Percentiles rank a stretch among this genome's conserved stretches.
Evolutionary conservation across 2,797 vertebrate genomes (phyloP).

Genomic region (Glossophaga mutica): DNA sequence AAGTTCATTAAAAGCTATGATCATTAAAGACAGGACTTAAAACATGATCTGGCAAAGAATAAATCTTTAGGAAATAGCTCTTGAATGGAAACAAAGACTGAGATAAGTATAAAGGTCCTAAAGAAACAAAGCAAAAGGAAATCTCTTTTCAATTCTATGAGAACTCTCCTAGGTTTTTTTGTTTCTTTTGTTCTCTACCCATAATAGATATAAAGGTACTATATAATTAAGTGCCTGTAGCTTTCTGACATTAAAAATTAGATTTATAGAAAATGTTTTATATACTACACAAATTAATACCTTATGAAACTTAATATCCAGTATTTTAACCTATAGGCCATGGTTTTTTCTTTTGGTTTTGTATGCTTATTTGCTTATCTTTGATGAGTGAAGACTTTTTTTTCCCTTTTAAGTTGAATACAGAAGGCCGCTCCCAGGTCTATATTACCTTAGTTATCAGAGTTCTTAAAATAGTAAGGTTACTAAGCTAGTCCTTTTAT

Average conservation of each 20-base stretch:
- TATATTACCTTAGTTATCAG: neutral
- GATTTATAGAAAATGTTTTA: neutral
- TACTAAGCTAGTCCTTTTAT: neutral
- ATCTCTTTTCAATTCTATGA: neutral
- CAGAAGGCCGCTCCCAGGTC: neutral
- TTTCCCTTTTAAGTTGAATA: neutral
- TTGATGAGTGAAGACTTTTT: neutral
- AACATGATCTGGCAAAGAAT: neutral
- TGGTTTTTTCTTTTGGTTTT: neutral
- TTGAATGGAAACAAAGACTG: neutral
- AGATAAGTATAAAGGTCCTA: neutral
- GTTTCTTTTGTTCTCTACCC: neutral
- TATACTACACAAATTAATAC: neutral
- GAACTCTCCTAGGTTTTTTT: neutral
- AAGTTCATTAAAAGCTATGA: neutral
- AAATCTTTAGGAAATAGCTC: slow-evolving; percentile 20
- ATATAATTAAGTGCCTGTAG: neutral
- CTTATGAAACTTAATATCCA: neutral
- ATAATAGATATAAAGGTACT: neutral
- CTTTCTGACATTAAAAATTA: slow-evolving; percentile 3
- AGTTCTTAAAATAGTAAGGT: neutral
- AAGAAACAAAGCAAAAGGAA: neutral
- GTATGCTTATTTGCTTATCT: neutral
- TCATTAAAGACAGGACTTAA: neutral
- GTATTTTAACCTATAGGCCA: neutral